Evolutionary conservation across 2,113 vertebrate species (phyloP).

Genomic region (Corapipo altera): DNA sequence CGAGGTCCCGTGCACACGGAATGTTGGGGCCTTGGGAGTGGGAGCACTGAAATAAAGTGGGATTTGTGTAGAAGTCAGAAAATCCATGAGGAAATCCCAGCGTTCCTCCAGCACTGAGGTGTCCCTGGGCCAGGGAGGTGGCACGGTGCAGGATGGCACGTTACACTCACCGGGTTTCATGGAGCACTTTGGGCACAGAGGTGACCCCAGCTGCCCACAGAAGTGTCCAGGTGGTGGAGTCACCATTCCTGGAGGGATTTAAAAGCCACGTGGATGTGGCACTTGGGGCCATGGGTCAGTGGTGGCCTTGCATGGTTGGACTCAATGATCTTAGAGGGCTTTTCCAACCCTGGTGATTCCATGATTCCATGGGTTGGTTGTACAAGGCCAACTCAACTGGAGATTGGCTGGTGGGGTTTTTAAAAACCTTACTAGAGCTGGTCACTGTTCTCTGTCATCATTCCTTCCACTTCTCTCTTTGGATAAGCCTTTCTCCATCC

Average conservation of each 20-base stretch:
- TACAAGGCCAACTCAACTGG: too few relatives aligned
- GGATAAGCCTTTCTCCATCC: neutral
- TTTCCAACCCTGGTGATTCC: too few relatives aligned
- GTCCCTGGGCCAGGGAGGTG: neutral
- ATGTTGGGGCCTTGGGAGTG: neutral
- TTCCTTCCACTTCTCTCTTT: neutral
- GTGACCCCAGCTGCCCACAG: neutral
- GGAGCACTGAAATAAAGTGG: neutral
- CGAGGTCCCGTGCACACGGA: neutral
- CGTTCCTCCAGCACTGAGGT: accelerated
- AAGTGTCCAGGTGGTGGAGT: neutral
- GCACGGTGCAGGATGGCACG: neutral
- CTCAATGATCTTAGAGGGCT: too few relatives aligned
- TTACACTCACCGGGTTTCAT: neutral
- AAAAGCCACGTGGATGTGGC: neutral
- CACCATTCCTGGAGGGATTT: neutral
- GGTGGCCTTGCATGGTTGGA: too few relatives aligned
- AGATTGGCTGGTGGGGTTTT: neutral
- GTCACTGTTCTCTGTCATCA: neutral
- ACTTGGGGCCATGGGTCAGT: neutral
- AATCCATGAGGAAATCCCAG: neutral
- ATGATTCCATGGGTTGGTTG: too few relatives aligned
- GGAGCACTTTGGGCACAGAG: neutral
- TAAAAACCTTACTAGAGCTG: neutral
- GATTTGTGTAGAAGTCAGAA: neutral